These are phyloP conservation scores for Oryzias woworae DNA, from an alignment of 2,113 vertebrate species.

Conservation along the genomic window DNA sequence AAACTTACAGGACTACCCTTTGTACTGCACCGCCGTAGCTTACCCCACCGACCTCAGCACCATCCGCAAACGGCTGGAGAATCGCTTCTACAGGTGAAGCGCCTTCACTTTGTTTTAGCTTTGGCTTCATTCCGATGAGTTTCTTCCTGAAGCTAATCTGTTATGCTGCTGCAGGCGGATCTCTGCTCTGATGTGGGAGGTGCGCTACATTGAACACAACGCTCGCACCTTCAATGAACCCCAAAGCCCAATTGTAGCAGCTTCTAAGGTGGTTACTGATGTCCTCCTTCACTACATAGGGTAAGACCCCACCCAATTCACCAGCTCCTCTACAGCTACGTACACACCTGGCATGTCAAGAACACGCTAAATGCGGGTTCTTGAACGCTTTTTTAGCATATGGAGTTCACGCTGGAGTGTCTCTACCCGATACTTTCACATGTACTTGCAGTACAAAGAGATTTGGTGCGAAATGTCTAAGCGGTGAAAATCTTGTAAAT, in stretches of 20 bases:
- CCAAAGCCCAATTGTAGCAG: constrained; percentile 93
- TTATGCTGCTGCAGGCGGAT: constrained; percentile 82
- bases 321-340: neutral
- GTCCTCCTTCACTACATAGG: constrained; percentile 93
- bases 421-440: too few species aligned
- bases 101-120: neutral
- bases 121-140: neutral
- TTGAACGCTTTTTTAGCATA: too few species aligned
- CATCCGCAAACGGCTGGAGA: constrained; percentile 90
- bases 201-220: constrained; percentile 97
- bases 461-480: too few species aligned
- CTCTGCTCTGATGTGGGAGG: constrained; percentile 98
- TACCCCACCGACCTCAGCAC: constrained; percentile 96
- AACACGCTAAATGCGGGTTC: too few species aligned
- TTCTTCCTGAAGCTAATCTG: neutral
- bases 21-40: constrained; percentile 96
- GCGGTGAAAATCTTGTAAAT: too few species aligned
- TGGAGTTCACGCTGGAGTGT: too few species aligned
- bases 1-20: constrained; percentile 92
- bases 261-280: constrained; percentile 96
- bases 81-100: constrained; percentile 90
- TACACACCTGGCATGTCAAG: too few species aligned
- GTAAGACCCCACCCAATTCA: constrained; percentile 64
- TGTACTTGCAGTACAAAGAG: too few species aligned
- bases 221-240: constrained; percentile 97